A percentile compares a stretch with the other conserved stretches of the same genome.
Conservation (phyloP, 2,797 vertebrate genomes). For the Tokudaia tokunoshimensis region DNA sequence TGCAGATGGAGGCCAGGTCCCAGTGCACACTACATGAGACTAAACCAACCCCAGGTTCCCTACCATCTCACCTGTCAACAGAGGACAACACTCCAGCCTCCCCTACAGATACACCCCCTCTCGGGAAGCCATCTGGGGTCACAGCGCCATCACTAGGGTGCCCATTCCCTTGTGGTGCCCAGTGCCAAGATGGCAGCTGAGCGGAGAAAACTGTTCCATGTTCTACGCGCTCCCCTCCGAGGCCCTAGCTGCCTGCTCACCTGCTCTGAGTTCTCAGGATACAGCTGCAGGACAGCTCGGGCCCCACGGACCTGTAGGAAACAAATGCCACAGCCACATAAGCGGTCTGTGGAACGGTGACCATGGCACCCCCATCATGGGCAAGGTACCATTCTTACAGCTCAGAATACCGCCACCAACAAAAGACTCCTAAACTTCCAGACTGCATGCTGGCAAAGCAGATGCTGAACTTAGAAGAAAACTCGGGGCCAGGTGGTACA, state of each 20-base stretch:
- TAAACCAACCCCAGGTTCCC: not conserved
- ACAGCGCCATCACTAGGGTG: not conserved
- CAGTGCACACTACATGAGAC: not conserved
- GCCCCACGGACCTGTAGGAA: conserved; percentile 91
- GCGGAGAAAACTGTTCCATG: not conserved
- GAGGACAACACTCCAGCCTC: not conserved
- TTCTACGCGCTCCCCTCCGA: not conserved
- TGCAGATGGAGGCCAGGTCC: not conserved
- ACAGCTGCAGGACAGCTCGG: conserved; percentile 96
- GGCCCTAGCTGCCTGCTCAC: conserved; percentile 82
- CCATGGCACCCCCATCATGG: accelerated
- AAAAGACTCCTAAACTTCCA: not conserved
- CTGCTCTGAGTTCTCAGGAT: conserved; percentile 97
- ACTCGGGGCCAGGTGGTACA: not conserved
- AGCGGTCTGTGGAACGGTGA: not conserved
- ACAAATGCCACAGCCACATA: not conserved
- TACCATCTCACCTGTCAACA: not conserved
- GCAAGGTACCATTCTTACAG: not conserved
- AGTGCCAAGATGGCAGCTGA: not conserved
- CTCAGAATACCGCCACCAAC: not conserved
- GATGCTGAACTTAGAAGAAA: not conserved
- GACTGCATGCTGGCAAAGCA: not conserved
- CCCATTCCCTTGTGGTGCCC: not conserved
- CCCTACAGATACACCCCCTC: not conserved
- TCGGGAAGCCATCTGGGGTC: not conserved